Evolutionary conservation across 2,888 invertebrate species (phyloP), one percentile per base, ranked within the genome.

Genomic region (Scrobipalpa costella): DNA sequence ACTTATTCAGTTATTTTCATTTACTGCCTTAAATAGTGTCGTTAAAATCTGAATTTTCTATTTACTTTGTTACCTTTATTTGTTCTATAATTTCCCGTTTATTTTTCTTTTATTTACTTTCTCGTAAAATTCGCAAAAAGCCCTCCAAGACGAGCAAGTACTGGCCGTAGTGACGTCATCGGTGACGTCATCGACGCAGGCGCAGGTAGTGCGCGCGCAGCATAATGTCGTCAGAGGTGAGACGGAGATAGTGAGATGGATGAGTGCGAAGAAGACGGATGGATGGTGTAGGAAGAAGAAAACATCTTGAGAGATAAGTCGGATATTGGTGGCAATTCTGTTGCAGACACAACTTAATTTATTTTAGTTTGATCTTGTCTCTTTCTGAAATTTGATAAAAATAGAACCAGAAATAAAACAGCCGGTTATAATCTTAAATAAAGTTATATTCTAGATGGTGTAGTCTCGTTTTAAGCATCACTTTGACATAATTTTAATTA

Each of bases 171-270:
- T 50, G 50, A 50, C 50, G 50, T 50, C 50, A 50, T 17, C 21
- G 21, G 21, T 13, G 50, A 38, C 58, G 21, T 19, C 38, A 17
- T 17, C 58, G 13, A 3, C 58, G 7, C 19, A 36, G 9, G 38
- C 38, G 3, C 57, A 2, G 1, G 57, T 13, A 21, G 52, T 17
- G 13, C 52, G 55, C 55, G 2, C 38, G 9, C 60, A 60, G 1
- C 47, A 27, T 8, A 47, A 7, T 60, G 60, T 60, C 13, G 49
- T 47, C 33, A 47, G 49, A 47, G 60, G 60, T 49, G 60, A 60
- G 49, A 60, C 44, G n/a, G 59, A 21, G 59, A 40, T 59, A 47
- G 19, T 0, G 1, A 19, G 5, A 8, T 19, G 15, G 34, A 15
- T 33, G 33, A 9, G 38, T 11, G 38, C 11, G 40, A 40, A 13